Percentiles rank a stretch among this genome's conserved stretches.
These are phyloP conservation scores for Mamestra configurata DNA, from an alignment of 1,140 invertebrate genomes.

Conservation along the genomic window DNA sequence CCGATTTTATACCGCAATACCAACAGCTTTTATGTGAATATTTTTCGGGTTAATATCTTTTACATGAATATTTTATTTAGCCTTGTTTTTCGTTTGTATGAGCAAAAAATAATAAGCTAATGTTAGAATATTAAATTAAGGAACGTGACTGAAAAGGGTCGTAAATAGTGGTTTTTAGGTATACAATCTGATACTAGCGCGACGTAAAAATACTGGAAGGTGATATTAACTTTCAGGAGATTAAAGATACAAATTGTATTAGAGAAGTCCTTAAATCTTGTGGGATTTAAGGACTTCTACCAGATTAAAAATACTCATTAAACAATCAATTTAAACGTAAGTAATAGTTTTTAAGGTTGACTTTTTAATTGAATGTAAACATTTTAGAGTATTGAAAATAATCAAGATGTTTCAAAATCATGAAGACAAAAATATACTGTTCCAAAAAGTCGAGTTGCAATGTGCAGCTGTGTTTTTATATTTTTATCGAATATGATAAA, in stretches of 20 bases:
- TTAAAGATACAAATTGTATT: not conserved
- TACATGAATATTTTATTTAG: conserved; percentile 20
- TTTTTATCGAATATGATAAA: no score
- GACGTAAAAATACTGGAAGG: not conserved
- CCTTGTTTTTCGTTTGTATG: conserved; percentile 27
- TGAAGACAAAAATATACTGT: no score
- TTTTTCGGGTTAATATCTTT: conserved; percentile 7
- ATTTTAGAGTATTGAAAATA: no score
- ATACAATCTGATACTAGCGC: conserved; percentile 4
- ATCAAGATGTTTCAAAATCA: no score
- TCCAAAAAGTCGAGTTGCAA: no score
- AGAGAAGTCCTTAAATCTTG: no score
- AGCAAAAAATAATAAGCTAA: not conserved
- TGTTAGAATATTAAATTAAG: not conserved
- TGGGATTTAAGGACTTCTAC: no score
- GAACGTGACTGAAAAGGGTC: not conserved
- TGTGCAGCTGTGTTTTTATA: no score
- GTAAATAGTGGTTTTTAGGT: not conserved
- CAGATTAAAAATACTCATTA: no score
- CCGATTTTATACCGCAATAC: conserved; percentile 17
- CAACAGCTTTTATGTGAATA: conserved; percentile 2
- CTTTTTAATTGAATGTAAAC: no score
- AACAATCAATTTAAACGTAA: no score
- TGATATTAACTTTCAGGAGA: not conserved
- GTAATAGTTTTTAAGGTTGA: no score